A percentile compares a stretch with the other conserved stretches of the same genome.
Conservation (phyloP, 2,113 vertebrate genomes). For the Tautogolabrus adspersus region DNA sequence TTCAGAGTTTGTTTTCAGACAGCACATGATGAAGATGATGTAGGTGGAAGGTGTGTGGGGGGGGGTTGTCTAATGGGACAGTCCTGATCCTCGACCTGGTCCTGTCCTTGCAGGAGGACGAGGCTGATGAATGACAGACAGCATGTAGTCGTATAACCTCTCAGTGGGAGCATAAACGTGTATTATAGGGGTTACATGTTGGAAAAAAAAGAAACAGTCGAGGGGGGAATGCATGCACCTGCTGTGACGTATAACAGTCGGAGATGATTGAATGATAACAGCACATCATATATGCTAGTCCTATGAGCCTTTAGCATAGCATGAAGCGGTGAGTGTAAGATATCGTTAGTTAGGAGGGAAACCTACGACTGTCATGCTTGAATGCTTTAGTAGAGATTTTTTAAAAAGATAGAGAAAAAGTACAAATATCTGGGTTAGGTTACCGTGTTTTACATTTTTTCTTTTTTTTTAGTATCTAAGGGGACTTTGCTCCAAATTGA, state of each 20-base stretch:
- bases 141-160: slow-evolving; percentile 39
- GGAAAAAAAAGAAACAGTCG: not conserved
- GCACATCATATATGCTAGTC: slow-evolving; percentile 5
- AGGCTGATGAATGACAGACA: slow-evolving; percentile 44
- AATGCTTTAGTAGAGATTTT: not conserved
- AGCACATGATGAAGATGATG: slow-evolving; percentile 4
- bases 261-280: slow-evolving; percentile 1
- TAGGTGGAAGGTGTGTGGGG: not conserved
- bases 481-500: not conserved
- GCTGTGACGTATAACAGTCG: not conserved
- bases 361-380: not conserved
- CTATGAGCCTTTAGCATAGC: not conserved
- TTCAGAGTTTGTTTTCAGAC: slow-evolving; percentile 50
- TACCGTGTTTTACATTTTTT: not conserved
- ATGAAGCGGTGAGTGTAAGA: not conserved
- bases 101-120: slow-evolving; percentile 69
- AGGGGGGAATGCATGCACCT: not conserved
- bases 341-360: not conserved
- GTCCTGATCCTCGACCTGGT: slow-evolving; percentile 33
- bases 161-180: slow-evolving; percentile 17
- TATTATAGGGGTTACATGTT: slow-evolving; percentile 9
- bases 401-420: not conserved
- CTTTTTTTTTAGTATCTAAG: not conserved
- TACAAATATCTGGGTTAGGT: not conserved
- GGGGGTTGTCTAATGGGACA: slow-evolving; percentile 25